Evolutionary conservation across 2,113 vertebrate species (phyloP).

Genomic region (Megaptera novaeangliae): DNA sequence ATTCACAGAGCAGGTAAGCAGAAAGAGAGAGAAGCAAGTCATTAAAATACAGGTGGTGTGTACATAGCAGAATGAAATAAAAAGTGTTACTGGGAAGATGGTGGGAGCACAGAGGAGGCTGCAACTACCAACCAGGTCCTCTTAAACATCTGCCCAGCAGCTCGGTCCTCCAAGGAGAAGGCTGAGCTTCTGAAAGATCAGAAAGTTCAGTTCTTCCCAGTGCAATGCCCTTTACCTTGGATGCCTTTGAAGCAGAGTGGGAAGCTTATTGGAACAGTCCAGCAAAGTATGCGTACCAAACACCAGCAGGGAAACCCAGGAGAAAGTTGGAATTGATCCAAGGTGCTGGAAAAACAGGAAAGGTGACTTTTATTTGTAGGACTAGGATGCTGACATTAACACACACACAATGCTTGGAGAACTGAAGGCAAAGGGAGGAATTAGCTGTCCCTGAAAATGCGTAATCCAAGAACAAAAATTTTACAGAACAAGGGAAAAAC

Average conservation of each 20-base stretch:
- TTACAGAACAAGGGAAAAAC: slow-evolving; percentile 39
- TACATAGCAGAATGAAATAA: not conserved
- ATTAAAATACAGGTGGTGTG: not conserved
- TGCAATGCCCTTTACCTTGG: not conserved
- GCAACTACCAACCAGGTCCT: not conserved
- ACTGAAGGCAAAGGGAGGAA: not conserved
- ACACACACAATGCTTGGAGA: not conserved
- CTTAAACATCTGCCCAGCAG: not conserved
- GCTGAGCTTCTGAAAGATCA: not conserved
- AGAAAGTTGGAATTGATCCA: slow-evolving; percentile 27
- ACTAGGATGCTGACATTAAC: not conserved
- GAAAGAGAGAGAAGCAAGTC: not conserved
- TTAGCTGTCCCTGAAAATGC: slow-evolving; percentile 27
- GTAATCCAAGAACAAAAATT: slow-evolving; percentile 55
- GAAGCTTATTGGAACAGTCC: not conserved
- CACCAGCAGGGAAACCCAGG: not conserved
- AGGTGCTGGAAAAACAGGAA: slow-evolving; percentile 58
- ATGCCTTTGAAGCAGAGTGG: not conserved
- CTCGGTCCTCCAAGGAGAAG: not conserved
- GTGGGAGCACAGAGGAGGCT: not conserved
- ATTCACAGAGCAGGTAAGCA: not conserved
- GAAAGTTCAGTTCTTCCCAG: not conserved
- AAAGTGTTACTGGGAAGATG: not conserved
- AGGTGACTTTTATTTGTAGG: slow-evolving; percentile 43
- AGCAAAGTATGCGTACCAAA: not conserved